These are phyloP conservation scores for Xestia rhomboidea DNA, from an alignment of 2,888 invertebrate species.

Conservation along the genomic window DNA sequence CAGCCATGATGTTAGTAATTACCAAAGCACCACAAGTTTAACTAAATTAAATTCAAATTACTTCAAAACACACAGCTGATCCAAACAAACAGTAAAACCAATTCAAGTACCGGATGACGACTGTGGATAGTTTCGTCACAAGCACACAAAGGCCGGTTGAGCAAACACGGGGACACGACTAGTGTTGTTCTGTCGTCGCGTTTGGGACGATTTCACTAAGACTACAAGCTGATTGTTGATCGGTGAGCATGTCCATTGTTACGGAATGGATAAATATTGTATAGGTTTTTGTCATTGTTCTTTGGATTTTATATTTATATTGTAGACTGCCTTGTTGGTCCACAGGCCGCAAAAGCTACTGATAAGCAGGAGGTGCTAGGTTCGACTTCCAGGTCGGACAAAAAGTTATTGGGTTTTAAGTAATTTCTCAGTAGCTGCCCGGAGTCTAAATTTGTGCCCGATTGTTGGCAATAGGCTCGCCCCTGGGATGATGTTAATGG, in stretches of 20 bases:
- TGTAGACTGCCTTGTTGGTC: no score
- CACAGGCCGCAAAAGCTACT: no score
- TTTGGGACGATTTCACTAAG: slow-evolving; percentile 80
- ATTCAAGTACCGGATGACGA: slow-evolving; percentile 39
- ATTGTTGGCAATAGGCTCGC: no score
- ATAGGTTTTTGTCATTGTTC: neutral
- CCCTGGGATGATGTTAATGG: no score
- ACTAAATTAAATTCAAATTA: slow-evolving; percentile 35
- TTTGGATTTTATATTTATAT: neutral
- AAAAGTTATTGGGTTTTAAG: no score
- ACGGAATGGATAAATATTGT: neutral
- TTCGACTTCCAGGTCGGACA: no score
- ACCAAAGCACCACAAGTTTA: neutral
- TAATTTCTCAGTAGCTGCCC: no score
- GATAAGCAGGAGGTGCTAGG: no score
- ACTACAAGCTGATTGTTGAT: slow-evolving; percentile 61
- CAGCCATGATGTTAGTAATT: neutral
- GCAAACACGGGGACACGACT: slow-evolving; percentile 61
- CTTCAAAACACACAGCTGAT: slow-evolving; percentile 33
- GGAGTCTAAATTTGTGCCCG: no score
- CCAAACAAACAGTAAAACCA: slow-evolving; percentile 43
- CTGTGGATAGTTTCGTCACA: slow-evolving; percentile 46
- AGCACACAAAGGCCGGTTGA: slow-evolving; percentile 52
- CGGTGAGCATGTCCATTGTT: neutral
- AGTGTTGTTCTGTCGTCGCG: slow-evolving; percentile 69